phyloP scores from a whole-genome alignment of 2,797 vertebrate species.

The Trematomus bernacchii region DNA sequence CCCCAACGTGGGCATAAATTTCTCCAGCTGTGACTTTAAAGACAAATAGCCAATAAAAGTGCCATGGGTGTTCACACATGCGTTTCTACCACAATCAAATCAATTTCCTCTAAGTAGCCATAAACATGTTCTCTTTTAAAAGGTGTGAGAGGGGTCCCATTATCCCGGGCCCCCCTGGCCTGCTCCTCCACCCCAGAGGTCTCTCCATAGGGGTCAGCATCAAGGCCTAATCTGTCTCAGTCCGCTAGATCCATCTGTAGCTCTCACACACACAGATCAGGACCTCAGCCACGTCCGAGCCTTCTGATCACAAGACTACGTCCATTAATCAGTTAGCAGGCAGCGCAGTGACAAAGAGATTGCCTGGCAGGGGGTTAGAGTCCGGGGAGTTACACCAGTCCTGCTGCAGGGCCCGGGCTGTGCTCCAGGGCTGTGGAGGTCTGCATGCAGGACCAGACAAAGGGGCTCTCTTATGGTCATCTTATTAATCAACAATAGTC shows the following conservation, averaged over 20 bases:
- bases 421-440: conserved; percentile 57
- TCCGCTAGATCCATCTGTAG: conserved; percentile 89
- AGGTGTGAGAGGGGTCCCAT: conserved; percentile 91
- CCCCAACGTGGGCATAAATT: conserved; percentile 82
- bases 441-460: conserved; percentile 35
- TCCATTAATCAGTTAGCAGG: conserved; percentile 91
- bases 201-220: conserved; percentile 87
- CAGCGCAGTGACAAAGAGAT: conserved; percentile 84
- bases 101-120: conserved; percentile 99
- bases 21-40: conserved; percentile 83
- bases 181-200: conserved; percentile 85
- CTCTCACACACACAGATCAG: conserved; percentile 78
- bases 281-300: conserved; percentile 84
- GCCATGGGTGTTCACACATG: conserved; percentile 94
- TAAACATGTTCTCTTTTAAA: conserved; percentile 99
- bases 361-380: conserved; percentile 75
- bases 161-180: conserved; percentile 86
- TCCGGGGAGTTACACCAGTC: conserved; percentile 55
- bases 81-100: conserved; percentile 97
- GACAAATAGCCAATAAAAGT: conserved; percentile 97
- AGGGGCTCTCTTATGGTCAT: conserved; percentile 37
- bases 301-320: conserved; percentile 84
- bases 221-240: conserved; percentile 91
- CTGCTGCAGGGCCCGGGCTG: conserved; percentile 62
- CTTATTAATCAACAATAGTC: conserved; percentile 49